These are phyloP conservation scores for Bradypodion pumilum DNA, from an alignment of 2,797 vertebrate species.

Conservation along the genomic window DNA sequence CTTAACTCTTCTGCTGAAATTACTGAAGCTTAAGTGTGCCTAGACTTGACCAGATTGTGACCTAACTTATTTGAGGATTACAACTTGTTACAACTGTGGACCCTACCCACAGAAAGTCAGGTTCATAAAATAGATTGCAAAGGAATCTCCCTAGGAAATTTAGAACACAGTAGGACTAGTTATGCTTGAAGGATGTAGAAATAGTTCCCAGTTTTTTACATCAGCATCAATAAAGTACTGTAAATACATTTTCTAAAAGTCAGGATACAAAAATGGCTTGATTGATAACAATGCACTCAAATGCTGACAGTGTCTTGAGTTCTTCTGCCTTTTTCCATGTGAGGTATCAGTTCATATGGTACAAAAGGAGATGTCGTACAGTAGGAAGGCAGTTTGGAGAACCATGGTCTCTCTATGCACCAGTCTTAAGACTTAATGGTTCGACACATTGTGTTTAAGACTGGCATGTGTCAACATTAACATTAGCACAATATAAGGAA, in stretches of 20 bases:
- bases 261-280: neutral
- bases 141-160: constrained; percentile 22
- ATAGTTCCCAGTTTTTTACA: constrained; percentile 53
- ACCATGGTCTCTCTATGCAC: constrained; percentile 14
- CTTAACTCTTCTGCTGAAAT: neutral
- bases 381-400: constrained; percentile 53
- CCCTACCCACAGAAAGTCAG: neutral
- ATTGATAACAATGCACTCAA: neutral
- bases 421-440: neutral
- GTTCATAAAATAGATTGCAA: constrained; percentile 35
- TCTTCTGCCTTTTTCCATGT: neutral
- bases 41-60: neutral
- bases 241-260: constrained; percentile 31
- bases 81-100: neutral
- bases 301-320: neutral
- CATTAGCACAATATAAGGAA: neutral
- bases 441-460: neutral
- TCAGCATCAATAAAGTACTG: constrained; percentile 56
- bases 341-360: constrained; percentile 13
- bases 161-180: neutral
- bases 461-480: neutral
- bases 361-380: constrained; percentile 36
- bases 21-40: neutral
- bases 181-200: neutral
- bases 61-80: neutral